Conservation (phyloP, 2,113 vertebrate species). For the Anolis sagrei region DNA sequence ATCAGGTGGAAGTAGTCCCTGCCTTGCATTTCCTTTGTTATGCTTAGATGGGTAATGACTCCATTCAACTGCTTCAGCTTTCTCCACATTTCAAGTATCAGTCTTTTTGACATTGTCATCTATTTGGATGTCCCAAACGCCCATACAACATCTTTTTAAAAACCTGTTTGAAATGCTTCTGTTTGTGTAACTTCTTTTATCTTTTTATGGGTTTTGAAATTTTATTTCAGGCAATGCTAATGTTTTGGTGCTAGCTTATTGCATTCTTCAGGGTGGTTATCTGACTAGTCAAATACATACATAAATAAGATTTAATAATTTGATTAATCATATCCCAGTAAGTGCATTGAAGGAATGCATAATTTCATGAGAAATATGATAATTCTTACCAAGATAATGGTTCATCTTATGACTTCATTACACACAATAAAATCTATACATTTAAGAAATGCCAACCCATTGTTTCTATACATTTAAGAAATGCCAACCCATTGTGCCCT, state of each 20-base stretch:
- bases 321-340: neutral
- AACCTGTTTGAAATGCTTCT: too few species aligned
- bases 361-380: neutral
- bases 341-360: neutral
- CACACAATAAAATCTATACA: too few species aligned
- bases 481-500: too few species aligned
- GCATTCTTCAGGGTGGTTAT: neutral
- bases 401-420: too few species aligned
- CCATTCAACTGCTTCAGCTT: conserved; percentile 6
- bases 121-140: neutral
- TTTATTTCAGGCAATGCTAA: neutral
- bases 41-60: neutral
- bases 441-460: too few species aligned
- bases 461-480: too few species aligned
- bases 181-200: too few species aligned
- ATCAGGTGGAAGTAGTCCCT: conserved; percentile 1
- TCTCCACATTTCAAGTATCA: neutral
- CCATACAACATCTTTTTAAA: too few species aligned
- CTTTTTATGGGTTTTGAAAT: too few species aligned
- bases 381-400: neutral
- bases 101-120: neutral
- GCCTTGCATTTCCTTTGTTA: neutral
- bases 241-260: too few species aligned
- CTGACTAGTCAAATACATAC: neutral
- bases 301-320: neutral